A percentile compares a stretch with the other conserved stretches of the same genome.
Evolutionary conservation across 2,797 vertebrate genomes (phyloP).

Genomic region (Aplochiton taeniatus): DNA sequence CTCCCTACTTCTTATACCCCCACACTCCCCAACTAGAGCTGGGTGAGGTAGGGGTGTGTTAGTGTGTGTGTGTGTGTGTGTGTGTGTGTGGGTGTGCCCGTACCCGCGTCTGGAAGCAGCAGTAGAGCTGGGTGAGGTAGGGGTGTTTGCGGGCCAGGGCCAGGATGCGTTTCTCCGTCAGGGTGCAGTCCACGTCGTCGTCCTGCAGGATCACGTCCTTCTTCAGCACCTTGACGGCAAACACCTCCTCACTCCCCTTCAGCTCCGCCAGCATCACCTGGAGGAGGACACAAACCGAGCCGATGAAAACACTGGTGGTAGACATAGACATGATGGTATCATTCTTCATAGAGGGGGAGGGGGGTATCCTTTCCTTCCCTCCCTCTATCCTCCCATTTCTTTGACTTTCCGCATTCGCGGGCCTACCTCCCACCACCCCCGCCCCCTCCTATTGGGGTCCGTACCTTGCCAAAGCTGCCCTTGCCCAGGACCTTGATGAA

Average conservation of each 20-base stretch:
- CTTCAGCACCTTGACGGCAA: conserved; percentile 94
- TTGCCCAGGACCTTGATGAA: conserved; percentile 99
- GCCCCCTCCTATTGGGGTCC: conserved; percentile 20
- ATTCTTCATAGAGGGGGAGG: background rate
- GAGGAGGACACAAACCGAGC: background rate
- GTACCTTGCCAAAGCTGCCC: conserved; percentile 98
- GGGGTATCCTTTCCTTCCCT: conserved; percentile 37
- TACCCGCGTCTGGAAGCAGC: conserved; percentile 98
- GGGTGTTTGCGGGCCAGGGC: conserved; percentile 91
- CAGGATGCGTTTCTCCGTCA: conserved; percentile 96
- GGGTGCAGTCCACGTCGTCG: conserved; percentile 95
- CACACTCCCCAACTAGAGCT: too few species aligned
- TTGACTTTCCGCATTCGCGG: too few species aligned
- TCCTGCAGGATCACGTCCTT: conserved; percentile 97
- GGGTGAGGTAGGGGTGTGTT: too few species aligned
- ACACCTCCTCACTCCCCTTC: conserved; percentile 93
- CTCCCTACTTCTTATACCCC: too few species aligned
- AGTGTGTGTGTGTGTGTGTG: conserved; percentile 2
- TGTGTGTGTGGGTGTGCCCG: background rate
- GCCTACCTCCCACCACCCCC: conserved; percentile 10
- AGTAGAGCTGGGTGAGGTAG: conserved; percentile 94
- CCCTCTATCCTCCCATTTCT: background rate
- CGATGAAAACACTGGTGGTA: background rate
- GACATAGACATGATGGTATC: background rate
- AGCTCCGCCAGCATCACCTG: conserved; percentile 95